Evolutionary conservation across 2,797 vertebrate species (phyloP), one percentile per base, ranked within the genome.

Genomic region (Pogonophryne albipinna): DNA sequence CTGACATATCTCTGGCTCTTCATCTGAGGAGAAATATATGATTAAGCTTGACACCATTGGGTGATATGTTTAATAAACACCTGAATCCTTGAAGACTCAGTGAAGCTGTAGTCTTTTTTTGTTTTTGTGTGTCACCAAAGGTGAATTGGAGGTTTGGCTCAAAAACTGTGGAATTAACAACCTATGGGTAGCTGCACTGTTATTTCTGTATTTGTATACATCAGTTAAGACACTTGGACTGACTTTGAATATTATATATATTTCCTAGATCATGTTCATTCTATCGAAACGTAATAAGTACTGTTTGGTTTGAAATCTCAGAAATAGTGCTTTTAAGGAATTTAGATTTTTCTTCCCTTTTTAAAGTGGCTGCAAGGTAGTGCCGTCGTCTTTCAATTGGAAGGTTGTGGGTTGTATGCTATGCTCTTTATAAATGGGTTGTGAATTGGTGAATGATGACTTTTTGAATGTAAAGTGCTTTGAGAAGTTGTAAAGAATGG

Each of bases 21-120:
- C 16, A 34, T 42, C 51, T 67, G 10, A 55, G 49, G 41, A 55
- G 8, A 62, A 58, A 67, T n/a, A 31, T 66, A 51, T 56, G 4
- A 23, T 62, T 13, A 63, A n/a, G n/a, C 55, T 42, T 53, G 66
- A 71, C 63, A 53, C 3, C 46, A 14, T 45, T 7, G 31, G 46
- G 20, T 58, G 46, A 52, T 53, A 14, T 2, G 12, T 8, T n/a
- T 49, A 13, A 46, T 63, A 14, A 27, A n/a, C 51, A 27, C 27
- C 34, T 38, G 6, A 15, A n/a, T 15, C 11, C 51, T 11, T 3
- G 19, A 7, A 20, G n/a, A 44, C 34, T 60, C 10, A 60, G 7
- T 31, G 14, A 61, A 45, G 23, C 4, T 62, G 11, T 46, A 52
- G 17, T 13, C 50, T 53, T 17, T 44, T 1, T 53, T 23, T 12